phyloP scores from a whole-genome alignment of 1,140 invertebrate genomes.

The Drosophila tropicalis region DNA sequence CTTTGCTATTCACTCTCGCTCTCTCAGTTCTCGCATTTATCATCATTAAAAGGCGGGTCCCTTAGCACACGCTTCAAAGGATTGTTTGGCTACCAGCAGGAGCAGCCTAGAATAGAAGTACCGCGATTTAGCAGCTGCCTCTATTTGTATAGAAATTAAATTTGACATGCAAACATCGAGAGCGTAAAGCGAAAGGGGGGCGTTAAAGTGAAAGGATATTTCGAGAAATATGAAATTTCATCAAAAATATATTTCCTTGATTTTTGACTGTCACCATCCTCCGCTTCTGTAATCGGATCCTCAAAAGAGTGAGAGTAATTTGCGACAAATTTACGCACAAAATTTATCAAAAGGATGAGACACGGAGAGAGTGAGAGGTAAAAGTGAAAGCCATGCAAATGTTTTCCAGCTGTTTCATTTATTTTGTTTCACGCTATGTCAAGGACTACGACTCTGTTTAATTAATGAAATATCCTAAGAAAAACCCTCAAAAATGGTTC shows the following conservation, averaged over 20 bases:
- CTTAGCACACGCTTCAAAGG: slow-evolving; percentile 52
- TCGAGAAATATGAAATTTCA: slow-evolving; percentile 20
- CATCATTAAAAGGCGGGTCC: slow-evolving; percentile 71
- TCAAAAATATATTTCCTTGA: slow-evolving; percentile 43
- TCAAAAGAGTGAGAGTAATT: slow-evolving; percentile 71
- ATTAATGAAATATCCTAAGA: neutral
- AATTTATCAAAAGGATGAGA: neutral
- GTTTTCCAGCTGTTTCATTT: slow-evolving; percentile 61
- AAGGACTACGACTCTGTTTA: neutral
- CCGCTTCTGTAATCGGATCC: slow-evolving; percentile 52
- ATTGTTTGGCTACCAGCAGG: slow-evolving; percentile 53
- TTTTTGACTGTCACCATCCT: slow-evolving; percentile 38
- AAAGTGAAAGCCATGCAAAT: slow-evolving; percentile 80
- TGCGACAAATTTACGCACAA: slow-evolving; percentile 73
- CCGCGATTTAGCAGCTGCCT: slow-evolving; percentile 61
- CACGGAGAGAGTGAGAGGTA: neutral
- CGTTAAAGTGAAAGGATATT: slow-evolving; percentile 68
- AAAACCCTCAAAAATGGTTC: too few relatives aligned
- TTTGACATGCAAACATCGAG: slow-evolving; percentile 77
- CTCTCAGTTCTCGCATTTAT: slow-evolving; percentile 63
- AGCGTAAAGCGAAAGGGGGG: slow-evolving; percentile 13
- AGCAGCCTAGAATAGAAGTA: slow-evolving; percentile 27
- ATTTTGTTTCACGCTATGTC: slow-evolving; percentile 14
- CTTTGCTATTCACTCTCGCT: slow-evolving; percentile 19
- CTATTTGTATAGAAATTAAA: slow-evolving; percentile 78